Evolutionary conservation across 2,113 vertebrate species (phyloP), one percentile per base, ranked within the genome.

Genomic region (Collichthys lucidus): DNA sequence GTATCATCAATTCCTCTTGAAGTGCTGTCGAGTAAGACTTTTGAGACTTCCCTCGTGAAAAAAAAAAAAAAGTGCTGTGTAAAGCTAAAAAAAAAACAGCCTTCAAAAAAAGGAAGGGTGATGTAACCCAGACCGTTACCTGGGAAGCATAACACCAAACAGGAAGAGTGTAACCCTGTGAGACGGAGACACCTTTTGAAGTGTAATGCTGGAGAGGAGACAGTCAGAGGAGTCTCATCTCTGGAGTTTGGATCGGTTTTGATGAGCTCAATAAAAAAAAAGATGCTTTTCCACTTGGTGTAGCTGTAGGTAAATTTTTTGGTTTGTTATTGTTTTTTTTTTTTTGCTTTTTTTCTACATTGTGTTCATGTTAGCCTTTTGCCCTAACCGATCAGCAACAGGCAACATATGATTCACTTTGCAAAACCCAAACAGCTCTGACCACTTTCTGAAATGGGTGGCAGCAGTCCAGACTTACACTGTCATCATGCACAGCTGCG

Each of bases 91-190:
- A n/a, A n/a, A n/a, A 56, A 16, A 14, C 26, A 62, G 29, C 16
- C 56, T 72, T 59, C 40, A 74, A n/a, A 67, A 63, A n/a, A 31
- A 17, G 22, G 2, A 26, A 24, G 57, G 59, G 57, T 59, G 64
- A 79, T 35, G 44, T 49, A 70, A 80, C 56, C 1, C 22, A 0
- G 22, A 52, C 52, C 44, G 44, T 77, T 52, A 77, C 50, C 70
- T 22, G 29, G 14, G 65, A 63, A 56, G 49, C 56, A 60, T 19
- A 24, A 61, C 53, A 62, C 40, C 64, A 35, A 59, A 70, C 50
- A 75, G 57, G 49, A 74, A 74, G 64, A 22, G 57, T 44, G 64
- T 40, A 55, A 61, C 62, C 62, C 68, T n/a, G 61, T 83, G 81
- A 70, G 76, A 64, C 50, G 2, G 16, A 62, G 40, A 14, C 2